A percentile compares a stretch with the other conserved stretches of the same genome.
Evolutionary conservation across 2,113 vertebrate species (phyloP).

Genomic region (Mastomys coucha): DNA sequence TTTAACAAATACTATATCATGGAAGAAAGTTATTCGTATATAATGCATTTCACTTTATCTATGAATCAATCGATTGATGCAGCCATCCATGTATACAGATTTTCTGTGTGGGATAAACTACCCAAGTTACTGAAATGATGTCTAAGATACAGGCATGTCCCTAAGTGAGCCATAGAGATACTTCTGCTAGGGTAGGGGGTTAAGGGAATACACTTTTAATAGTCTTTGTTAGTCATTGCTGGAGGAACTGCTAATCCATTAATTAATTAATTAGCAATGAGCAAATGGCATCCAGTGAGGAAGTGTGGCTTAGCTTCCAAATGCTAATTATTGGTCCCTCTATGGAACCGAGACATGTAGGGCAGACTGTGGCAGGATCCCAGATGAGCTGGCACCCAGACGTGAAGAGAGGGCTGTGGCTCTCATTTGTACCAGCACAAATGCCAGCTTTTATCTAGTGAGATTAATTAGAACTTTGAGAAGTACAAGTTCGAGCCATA

Average conservation of each 20-base stretch:
- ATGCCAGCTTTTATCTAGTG: conserved; percentile 84
- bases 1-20: background rate
- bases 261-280: conserved; percentile 87
- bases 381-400: conserved; percentile 81
- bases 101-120: background rate
- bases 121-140: conserved; percentile 16
- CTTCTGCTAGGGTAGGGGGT: background rate
- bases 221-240: conserved; percentile 66
- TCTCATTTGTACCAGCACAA: conserved; percentile 79
- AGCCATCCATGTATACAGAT: too few relatives aligned
- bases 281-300: conserved; percentile 82
- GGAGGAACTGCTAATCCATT: conserved; percentile 70
- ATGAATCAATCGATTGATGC: background rate
- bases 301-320: conserved; percentile 84
- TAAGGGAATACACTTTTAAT: background rate
- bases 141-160: conserved; percentile 73
- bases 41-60: background rate
- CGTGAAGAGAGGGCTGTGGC: conserved; percentile 78
- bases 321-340: conserved; percentile 84
- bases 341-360: conserved; percentile 79
- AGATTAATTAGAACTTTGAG: conserved; percentile 87
- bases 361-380: conserved; percentile 81
- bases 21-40: background rate
- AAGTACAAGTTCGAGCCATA: conserved; percentile 82
- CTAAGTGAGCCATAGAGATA: conserved; percentile 21